A percentile compares a stretch with the other conserved stretches of the same genome.
phyloP scores from a whole-genome alignment of 2,888 invertebrate genomes.

The Prosopocoilus inquinatus region DNA sequence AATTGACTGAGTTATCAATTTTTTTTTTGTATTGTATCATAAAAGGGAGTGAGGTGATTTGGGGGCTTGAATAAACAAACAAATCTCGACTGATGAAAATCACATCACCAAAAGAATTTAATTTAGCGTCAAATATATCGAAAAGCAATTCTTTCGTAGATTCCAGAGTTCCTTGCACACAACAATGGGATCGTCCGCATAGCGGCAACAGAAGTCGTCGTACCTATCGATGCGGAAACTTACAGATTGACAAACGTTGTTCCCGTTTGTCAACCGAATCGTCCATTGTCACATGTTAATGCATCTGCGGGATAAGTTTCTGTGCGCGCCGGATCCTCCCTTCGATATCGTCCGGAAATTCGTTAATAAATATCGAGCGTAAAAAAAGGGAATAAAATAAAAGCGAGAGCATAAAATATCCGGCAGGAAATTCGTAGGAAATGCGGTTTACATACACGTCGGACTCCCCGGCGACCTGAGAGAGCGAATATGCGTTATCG shows the following conservation, averaged over 20 bases:
- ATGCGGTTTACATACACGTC: constrained; percentile 38
- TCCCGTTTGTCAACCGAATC: constrained; percentile 44
- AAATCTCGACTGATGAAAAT: background rate
- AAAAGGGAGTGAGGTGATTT: no score
- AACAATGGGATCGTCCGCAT: constrained; percentile 1
- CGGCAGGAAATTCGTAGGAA: constrained; percentile 38
- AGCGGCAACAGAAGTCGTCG: constrained; percentile 13
- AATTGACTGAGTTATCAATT: no score
- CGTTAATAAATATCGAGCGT: constrained; percentile 28
- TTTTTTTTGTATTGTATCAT: no score
- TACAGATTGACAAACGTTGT: constrained; percentile 48
- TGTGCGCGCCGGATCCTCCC: constrained; percentile 24
- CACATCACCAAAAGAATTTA: background rate
- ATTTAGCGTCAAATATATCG: no score
- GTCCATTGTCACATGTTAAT: constrained; percentile 44
- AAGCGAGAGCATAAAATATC: constrained; percentile 40
- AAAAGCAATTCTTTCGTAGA: background rate
- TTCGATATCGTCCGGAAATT: constrained; percentile 34
- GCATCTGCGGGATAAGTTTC: constrained; percentile 34
- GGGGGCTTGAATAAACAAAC: no score
- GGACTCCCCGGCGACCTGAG: constrained; percentile 28
- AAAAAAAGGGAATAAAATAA: constrained; percentile 31
- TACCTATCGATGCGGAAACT: constrained; percentile 47
- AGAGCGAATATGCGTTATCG: constrained; percentile 11
- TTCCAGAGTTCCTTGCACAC: background rate